A percentile compares a stretch with the other conserved stretches of the same genome.
Conservation (phyloP, 2,797 vertebrate species). For the Tachyglossus aculeatus region DNA sequence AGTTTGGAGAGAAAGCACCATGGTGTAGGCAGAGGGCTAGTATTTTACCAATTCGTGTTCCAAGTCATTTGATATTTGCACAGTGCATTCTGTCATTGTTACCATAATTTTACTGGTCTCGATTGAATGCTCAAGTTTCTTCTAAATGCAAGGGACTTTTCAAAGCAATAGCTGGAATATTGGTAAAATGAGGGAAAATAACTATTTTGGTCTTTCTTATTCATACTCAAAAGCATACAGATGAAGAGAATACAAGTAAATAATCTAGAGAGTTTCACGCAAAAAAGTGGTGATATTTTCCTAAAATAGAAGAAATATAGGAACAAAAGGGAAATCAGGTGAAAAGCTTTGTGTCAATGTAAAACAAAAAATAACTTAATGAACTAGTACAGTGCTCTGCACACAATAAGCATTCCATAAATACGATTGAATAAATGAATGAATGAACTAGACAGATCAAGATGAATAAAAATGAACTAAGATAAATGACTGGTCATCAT, state of each 20-base stretch:
- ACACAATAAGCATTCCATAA: no score
- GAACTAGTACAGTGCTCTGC: no score
- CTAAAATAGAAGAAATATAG: no score
- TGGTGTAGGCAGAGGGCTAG: no score
- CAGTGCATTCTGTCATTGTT: background rate
- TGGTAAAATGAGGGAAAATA: background rate
- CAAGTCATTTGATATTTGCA: background rate
- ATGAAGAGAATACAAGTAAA: no score
- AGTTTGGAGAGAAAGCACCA: no score
- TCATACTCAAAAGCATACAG: no score
- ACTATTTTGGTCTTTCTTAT: background rate
- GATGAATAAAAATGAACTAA: background rate
- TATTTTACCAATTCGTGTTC: background rate
- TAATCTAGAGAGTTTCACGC: no score
- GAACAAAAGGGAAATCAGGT: rapidly evolving
- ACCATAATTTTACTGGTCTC: background rate
- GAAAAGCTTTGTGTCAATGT: background rate
- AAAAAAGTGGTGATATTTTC: no score
- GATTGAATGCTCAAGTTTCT: background rate
- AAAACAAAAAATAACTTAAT: background rate
- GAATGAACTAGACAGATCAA: background rate
- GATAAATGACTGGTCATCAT: background rate
- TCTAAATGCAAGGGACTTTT: background rate
- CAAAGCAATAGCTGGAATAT: background rate
- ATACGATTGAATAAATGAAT: no score